Base-by-base conservation (phyloP, 2,113 vertebrate species). In the Trinectes maculatus region DNA sequence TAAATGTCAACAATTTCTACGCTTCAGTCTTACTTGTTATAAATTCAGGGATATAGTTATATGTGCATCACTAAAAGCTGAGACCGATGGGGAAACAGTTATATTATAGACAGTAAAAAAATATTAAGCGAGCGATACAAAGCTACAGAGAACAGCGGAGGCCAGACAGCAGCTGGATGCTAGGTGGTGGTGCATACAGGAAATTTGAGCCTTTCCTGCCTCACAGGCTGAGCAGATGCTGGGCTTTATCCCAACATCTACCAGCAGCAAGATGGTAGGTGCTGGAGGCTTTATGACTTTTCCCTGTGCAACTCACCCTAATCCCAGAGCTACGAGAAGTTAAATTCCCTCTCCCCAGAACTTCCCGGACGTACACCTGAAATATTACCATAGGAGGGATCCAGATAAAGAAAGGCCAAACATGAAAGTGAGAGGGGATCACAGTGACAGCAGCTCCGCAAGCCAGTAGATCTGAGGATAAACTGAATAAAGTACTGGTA, bases 361-460 rank as follows among this genome's bases (percentile, higher is more conserved):
- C 85, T 89, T 80, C 77, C 74, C 80, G 31, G 42, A 60, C 62
- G 69, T 87, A 77, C 70, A 81, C 70, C 68, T 79, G 4, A 28
- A 40, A 84, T 87, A 88, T 87, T 86, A 87, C 78, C 78, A 71
- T 66, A 58, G 57, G 79, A 82, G 82, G 71, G 68, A 81, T 64
- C 75, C 74, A 73, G 71, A 80, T 81, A 74, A 74, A 79, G 76
- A 79, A 60, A 82, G 60, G 63, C 49, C 66, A 34, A 54, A 85
- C 80, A 89, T 88, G 66, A 92, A 90, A 90, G 89, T 77, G 47
- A 49, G 37, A 36, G 48, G 16, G 74, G 83, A 86, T 88, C 70
- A 88, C 75, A 70, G 68, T 63, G 63, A 75, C 76, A 85, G 51
- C 71, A 71, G 65, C 61, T 80, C 52, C 13, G 51, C 46, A 29